phyloP scores from a whole-genome alignment of 2,113 vertebrate genomes.

The Pagrus major region DNA sequence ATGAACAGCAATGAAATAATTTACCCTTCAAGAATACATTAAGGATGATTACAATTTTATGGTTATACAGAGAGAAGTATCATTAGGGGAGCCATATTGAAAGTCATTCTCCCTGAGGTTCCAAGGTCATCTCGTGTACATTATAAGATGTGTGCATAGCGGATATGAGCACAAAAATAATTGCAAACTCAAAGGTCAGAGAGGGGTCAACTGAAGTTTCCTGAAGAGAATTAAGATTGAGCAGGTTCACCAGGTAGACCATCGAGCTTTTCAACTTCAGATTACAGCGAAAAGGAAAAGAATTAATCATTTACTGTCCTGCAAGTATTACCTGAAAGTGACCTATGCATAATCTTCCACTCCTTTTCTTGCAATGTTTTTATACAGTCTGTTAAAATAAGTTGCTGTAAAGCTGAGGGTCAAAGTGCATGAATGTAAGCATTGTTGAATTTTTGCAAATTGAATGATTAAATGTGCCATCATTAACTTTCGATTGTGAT shows the following conservation, averaged over 20 bases:
- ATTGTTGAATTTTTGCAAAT: background rate
- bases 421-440: background rate
- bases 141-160: constrained; percentile 24
- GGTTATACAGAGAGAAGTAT: constrained; percentile 53
- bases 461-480: background rate
- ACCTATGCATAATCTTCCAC: constrained; percentile 16
- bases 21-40: constrained; percentile 75
- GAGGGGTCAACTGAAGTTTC: constrained; percentile 35
- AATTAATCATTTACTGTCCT: background rate
- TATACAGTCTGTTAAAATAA: background rate
- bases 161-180: constrained; percentile 45
- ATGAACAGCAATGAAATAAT: constrained; percentile 70
- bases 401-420: background rate
- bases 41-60: constrained; percentile 75
- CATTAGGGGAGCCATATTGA: constrained; percentile 62
- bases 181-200: constrained; percentile 51
- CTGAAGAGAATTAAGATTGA: constrained; percentile 41
- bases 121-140: constrained; percentile 63
- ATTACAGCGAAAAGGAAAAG: constrained; percentile 8
- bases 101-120: constrained; percentile 54
- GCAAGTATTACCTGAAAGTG: constrained; percentile 34
- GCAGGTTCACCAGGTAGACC: constrained; percentile 18
- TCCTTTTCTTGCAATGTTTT: background rate
- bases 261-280: constrained; percentile 33
- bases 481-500: background rate